Evolutionary conservation across 2,113 vertebrate species (phyloP), one percentile per base, ranked within the genome.

Genomic region (Chinchilla lanigera): DNA sequence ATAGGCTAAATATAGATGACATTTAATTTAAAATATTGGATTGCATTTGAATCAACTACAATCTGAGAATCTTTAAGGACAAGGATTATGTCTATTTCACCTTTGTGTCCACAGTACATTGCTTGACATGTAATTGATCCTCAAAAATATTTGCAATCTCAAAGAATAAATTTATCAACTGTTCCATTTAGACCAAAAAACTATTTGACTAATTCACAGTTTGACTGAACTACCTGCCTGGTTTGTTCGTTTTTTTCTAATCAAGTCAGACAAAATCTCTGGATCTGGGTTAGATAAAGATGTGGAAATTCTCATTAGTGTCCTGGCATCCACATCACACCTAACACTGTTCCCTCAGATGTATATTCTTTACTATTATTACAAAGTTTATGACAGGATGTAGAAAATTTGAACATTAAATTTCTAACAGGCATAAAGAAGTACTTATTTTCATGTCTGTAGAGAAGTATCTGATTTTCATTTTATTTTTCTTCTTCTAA

Each of bases 391-490:
- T 94, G 95, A 94, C 65, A 26, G 4, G 78, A 90, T 71, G 88
- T 90, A 52, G 24, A 93, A 89, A 92, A 38, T 16, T 24, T 78
- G 54, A 85, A 94, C 47, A 89, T 93, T 93, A 80, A 22, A 80
- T 94, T 95, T 94, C 41, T 84, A 93, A 73, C 1, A 96, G 60
- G 12, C 26, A 71, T 94, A 91, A 93, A 90, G 89, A 92, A 30
- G 65, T 89, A 19, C 52, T 92, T 97, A 91, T 93, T 89, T 88
- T 85, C 75, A 91, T 54, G 67, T 41, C 44, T 95, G 24, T 38
- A 83, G 71, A 93, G 52, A 24, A 13, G 22, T 61, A 92, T 67
- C n/a, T 96, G 91, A 96, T 94, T 96, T 92, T 47, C 93, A 87
- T 87, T 96, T 90, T 26, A 89, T 77, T 91, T 95, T 94, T 89